Percentiles rank a stretch among this genome's conserved stretches.
These are phyloP conservation scores for Prunella himalayana DNA, from an alignment of 2,113 vertebrate genomes.

Conservation along the genomic window DNA sequence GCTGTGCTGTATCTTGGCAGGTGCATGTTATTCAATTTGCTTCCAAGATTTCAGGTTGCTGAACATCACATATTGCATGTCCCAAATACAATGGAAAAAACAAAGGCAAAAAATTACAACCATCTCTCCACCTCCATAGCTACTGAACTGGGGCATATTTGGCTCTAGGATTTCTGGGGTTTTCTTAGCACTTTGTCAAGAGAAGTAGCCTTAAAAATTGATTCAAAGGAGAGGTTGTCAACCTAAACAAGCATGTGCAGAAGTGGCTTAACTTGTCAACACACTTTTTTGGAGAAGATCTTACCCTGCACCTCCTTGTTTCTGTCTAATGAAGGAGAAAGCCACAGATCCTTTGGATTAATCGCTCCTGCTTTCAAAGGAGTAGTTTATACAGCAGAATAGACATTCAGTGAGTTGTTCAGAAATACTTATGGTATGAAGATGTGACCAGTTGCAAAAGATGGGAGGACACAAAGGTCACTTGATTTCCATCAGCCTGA, in stretches of 20 bases:
- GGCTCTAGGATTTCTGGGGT: neutral
- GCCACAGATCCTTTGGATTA: neutral
- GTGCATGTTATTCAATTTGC: neutral
- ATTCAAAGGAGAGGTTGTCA: neutral
- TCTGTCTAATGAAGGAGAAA: neutral
- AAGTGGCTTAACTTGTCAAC: neutral
- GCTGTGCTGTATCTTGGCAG: neutral
- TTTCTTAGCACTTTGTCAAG: neutral
- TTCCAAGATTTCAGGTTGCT: slow-evolving; percentile 39
- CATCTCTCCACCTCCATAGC: rapidly evolving
- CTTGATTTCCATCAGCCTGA: neutral
- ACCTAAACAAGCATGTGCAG: neutral
- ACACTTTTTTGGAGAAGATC: neutral
- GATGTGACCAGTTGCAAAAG: neutral
- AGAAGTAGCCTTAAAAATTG: neutral
- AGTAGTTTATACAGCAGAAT: neutral
- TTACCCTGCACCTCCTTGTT: neutral
- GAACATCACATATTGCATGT: neutral
- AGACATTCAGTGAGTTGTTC: neutral
- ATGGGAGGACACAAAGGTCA: neutral
- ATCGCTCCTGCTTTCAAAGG: neutral
- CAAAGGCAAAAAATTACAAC: neutral
- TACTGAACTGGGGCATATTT: neutral
- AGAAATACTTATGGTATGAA: neutral
- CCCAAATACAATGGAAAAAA: neutral